Base-by-base conservation (phyloP, 2,797 vertebrate species). In the Microchirus variegatus region DNA sequence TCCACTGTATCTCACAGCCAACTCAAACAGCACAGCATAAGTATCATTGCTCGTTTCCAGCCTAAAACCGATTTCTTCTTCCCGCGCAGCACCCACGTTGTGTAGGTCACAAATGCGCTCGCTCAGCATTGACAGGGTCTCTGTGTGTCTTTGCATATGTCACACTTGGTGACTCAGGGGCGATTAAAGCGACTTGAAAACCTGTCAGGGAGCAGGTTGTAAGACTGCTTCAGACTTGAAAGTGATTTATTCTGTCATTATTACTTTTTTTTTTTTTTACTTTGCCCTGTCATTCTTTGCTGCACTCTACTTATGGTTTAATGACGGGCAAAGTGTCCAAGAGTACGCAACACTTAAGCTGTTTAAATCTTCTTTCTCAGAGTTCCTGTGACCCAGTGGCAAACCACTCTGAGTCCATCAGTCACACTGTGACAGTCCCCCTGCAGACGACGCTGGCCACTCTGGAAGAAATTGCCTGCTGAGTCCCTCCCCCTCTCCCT, bases 391-490 rank as follows among this genome's bases (percentile, higher is more conserved):
- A 98, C 82, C 95, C 96, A 0, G 91, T 97, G 89, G 94, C 94
- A 44, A 98, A 98, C 88, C 96, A 98, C 86, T 96, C 96, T 0
- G 97, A 98, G 91, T 94, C 94, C 88, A 96, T 98, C 92, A 97
- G 97, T 94, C 96, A 98, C 95, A 97, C 96, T 64, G 96, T 98
- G 93, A 96, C 92, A 0, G 95, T 98, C 83, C 96, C 97, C 36
- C 88, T 98, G 85, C 96, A 98, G 94, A 96, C 96, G 0, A 94
- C 97, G 10, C 91, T 99, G 83, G 96, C 96, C 61, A 95, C 97
- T 31, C 82, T 98, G 91, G 97, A 98, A 91, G 96, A 98, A 91
- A 98, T 99, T 16, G 96, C 96, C 89, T 98, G 97, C 94, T 99
- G 95, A 98, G 92, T 78, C 86, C 60, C 82, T 63, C 75, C 87